These are phyloP conservation scores for Pyrochroa serraticornis DNA, from an alignment of 2,888 invertebrate genomes.

Conservation along the genomic window DNA sequence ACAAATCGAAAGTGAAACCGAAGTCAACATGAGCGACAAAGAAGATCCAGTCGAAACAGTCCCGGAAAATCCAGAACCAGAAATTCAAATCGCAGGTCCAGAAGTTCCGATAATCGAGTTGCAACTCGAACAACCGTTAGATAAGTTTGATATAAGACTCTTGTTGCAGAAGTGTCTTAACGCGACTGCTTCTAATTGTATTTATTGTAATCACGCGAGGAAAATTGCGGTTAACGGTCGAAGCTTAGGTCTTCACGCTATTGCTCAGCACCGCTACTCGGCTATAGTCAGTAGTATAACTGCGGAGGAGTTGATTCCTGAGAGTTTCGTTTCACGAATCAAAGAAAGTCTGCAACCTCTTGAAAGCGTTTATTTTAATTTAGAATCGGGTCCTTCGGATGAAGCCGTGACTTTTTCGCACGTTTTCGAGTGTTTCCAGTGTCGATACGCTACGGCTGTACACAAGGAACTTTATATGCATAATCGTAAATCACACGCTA, in stretches of 20 bases:
- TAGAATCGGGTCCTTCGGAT: constrained; percentile 70
- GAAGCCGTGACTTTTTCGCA: constrained; percentile 67
- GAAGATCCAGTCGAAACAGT: constrained; percentile 42
- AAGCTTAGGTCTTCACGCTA: constrained; percentile 79
- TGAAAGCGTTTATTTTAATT: constrained; percentile 72
- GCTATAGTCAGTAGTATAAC: constrained; percentile 79
- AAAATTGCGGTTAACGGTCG: constrained; percentile 85
- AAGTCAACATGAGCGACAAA: constrained; percentile 48
- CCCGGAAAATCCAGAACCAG: constrained; percentile 25
- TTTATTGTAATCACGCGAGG: constrained; percentile 86
- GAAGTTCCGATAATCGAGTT: constrained; percentile 74
- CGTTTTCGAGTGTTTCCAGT: constrained; percentile 85
- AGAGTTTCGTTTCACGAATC: constrained; percentile 72
- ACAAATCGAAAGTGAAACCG: constrained; percentile 61
- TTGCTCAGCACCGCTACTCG: constrained; percentile 80
- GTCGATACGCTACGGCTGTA: constrained; percentile 75
- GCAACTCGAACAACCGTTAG: constrained; percentile 75
- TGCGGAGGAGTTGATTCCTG: constrained; percentile 73
- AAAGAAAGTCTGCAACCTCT: constrained; percentile 67
- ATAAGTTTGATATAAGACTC: constrained; percentile 74
- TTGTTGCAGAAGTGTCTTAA: constrained; percentile 76
- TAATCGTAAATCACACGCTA: constrained; percentile 86
- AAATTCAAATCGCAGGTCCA: constrained; percentile 62
- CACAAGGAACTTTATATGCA: constrained; percentile 87
- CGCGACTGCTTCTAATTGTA: constrained; percentile 72